Evolutionary conservation across 1,140 invertebrate genomes (phyloP).

Genomic region (Luehdorfia chinensis): DNA sequence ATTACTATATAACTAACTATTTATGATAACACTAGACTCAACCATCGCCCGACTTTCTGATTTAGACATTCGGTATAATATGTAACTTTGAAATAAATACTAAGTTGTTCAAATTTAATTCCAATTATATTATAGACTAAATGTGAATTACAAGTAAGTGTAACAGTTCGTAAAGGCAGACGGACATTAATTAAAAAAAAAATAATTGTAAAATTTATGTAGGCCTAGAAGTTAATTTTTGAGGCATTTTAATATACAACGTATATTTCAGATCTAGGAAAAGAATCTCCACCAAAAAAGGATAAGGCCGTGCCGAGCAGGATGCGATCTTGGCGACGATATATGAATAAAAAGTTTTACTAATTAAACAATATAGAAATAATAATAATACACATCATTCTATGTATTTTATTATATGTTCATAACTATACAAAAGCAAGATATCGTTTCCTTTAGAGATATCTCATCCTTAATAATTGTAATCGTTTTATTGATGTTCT

Average conservation of each 20-base stretch:
- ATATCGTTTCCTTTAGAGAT: background rate
- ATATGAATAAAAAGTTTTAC: slow-evolving; percentile 15
- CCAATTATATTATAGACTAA: no score
- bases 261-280: slow-evolving; percentile 33
- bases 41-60: no score
- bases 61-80: no score
- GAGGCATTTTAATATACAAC: background rate
- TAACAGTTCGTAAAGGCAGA: no score
- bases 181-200: slow-evolving; percentile 7
- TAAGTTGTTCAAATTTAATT: no score
- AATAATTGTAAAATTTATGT: background rate
- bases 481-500: background rate
- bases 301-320: slow-evolving; percentile 34
- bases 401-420: background rate
- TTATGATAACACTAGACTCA: no score
- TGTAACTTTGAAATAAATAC: no score
- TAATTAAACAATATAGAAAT: slow-evolving; percentile 2
- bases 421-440: background rate
- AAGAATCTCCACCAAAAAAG: slow-evolving; percentile 39
- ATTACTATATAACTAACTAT: no score
- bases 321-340: slow-evolving; percentile 42
- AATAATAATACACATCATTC: background rate
- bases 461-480: slow-evolving; percentile 3
- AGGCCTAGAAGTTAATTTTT: no score
- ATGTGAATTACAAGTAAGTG: no score